These are phyloP conservation scores for Neodontobutis hainanensis DNA, from an alignment of 2,113 vertebrate genomes.

Conservation along the genomic window DNA sequence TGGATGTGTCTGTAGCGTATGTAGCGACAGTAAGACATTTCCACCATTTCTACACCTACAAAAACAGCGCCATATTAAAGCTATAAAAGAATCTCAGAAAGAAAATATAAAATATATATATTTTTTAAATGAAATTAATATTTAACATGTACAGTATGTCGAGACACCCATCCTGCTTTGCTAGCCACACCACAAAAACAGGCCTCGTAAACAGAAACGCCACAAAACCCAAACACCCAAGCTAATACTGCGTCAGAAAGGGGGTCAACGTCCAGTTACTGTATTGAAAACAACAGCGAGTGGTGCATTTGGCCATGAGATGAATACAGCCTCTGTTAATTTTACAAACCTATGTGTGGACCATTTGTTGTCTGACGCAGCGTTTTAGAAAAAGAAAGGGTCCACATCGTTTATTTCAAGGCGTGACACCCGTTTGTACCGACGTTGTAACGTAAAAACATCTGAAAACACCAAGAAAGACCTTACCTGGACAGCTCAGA, in stretches of 20 bases:
- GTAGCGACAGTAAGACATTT: background rate
- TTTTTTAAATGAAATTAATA: background rate
- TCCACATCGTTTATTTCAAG: constrained; percentile 22
- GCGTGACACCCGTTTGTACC: constrained; percentile 7
- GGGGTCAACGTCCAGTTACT: constrained; percentile 23
- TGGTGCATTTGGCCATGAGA: background rate
- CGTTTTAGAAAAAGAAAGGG: constrained; percentile 27
- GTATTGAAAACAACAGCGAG: background rate
- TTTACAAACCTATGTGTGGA: too few relatives aligned
- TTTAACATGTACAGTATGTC: constrained; percentile 54
- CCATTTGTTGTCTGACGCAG: constrained; percentile 46
- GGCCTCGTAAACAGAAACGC: constrained; percentile 68
- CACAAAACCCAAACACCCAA: constrained; percentile 25
- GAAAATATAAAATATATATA: background rate
- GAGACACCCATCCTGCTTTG: constrained; percentile 59
- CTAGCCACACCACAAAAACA: constrained; percentile 73
- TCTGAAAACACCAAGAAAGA: background rate
- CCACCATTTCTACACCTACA: background rate
- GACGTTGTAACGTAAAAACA: constrained; percentile 11
- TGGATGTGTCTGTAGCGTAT: too few relatives aligned
- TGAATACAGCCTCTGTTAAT: too few relatives aligned
- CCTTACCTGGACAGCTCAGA: constrained; percentile 65
- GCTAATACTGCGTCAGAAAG: constrained; percentile 61
- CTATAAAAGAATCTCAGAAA: background rate
- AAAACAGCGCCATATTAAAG: background rate